Percentiles rank a stretch among this genome's conserved stretches.
Conservation (phyloP, 2,888 invertebrate species). For the Quadriops clusia region DNA sequence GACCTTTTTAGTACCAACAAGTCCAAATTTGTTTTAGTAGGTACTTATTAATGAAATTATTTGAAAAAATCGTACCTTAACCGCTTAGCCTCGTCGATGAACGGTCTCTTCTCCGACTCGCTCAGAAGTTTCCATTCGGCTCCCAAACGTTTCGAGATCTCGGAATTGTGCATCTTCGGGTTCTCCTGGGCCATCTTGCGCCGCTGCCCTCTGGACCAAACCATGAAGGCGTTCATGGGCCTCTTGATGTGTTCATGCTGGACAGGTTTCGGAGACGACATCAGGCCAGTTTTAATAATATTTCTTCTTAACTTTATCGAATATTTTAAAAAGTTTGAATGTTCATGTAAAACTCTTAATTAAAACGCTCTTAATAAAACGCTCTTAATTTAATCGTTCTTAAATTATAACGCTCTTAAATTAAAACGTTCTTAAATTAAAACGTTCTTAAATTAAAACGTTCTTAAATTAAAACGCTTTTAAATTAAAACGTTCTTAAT, state of each 20-base stretch:
- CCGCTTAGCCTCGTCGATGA: conserved; percentile 84
- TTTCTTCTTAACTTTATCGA: too few species aligned
- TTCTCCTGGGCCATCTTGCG: conserved; percentile 89
- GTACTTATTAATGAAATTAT: too few species aligned
- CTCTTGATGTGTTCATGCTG: conserved; percentile 55
- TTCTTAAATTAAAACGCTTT: too few species aligned
- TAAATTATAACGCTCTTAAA: too few species aligned
- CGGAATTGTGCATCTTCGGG: conserved; percentile 89
- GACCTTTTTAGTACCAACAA: too few species aligned
- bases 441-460: too few species aligned
- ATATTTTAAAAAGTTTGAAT: too few species aligned
- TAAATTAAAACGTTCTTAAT: too few species aligned
- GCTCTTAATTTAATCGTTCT: not conserved
- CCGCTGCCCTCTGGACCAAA: conserved; percentile 81
- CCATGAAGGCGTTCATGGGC: conserved; percentile 78
- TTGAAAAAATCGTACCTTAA: too few species aligned
- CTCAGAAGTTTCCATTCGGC: conserved; percentile 83
- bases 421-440: too few species aligned
- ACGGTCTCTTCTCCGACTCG: conserved; percentile 77
- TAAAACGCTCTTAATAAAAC: not conserved
- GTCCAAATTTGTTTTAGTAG: too few species aligned
- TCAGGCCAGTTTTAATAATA: conserved; percentile 7
- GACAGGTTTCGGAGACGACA: conserved; percentile 23
- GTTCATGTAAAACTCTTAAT: too few species aligned
- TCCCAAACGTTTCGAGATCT: conserved; percentile 75